phyloP scores from a whole-genome alignment of 2,797 vertebrate genomes.

The Pipistrellus pipistrellus region DNA sequence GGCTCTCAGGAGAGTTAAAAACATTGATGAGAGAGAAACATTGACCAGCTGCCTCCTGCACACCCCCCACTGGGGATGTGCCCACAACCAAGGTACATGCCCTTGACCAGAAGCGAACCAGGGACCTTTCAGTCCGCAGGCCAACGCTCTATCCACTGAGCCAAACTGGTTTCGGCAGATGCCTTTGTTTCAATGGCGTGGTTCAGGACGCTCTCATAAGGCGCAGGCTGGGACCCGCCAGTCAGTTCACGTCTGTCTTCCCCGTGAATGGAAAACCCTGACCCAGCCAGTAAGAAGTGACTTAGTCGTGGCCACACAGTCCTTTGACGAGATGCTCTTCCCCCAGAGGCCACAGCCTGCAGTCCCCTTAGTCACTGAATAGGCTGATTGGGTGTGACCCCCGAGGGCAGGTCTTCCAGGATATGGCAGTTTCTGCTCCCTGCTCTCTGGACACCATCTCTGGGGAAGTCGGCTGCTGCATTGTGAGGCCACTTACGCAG shows the following conservation, averaged over 20 bases:
- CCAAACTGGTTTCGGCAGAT: too few species aligned
- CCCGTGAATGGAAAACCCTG: neutral
- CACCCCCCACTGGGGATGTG: too few species aligned
- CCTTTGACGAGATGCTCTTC: rapidly evolving
- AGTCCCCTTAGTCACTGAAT: rapidly evolving
- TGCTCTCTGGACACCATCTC: neutral
- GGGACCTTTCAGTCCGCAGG: too few species aligned
- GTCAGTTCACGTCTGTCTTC: neutral
- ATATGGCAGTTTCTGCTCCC: neutral
- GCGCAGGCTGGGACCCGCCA: neutral
- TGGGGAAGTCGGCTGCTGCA: too few species aligned
- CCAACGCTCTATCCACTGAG: too few species aligned
- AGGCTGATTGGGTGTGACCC: neutral
- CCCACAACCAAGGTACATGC: too few species aligned
- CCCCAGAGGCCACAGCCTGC: neutral
- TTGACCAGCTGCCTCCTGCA: too few species aligned
- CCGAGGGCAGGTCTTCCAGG: neutral
- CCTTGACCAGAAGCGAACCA: too few species aligned
- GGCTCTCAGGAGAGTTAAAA: neutral
- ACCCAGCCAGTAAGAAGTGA: neutral
- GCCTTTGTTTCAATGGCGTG: neutral
- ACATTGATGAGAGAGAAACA: too few species aligned
- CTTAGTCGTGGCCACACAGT: neutral
- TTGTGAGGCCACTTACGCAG: neutral
- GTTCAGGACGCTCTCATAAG: neutral